Conservation (phyloP, 1,140 invertebrate species). For the Gonatopus flavifemur region DNA sequence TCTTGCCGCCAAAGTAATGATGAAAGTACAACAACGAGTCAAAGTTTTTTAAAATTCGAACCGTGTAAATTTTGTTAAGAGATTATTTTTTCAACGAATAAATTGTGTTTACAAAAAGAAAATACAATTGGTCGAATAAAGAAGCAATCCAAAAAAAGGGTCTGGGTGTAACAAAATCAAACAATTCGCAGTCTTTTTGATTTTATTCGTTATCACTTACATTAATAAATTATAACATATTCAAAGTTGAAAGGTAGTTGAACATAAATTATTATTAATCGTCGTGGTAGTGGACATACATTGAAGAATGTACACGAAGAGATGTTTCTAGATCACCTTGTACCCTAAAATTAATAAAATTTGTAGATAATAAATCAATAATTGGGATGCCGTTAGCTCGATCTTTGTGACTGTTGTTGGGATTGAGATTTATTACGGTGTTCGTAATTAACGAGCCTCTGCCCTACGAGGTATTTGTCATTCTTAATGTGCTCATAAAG, state of each 20-base stretch:
- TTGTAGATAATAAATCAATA: too few relatives aligned
- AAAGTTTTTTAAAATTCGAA: too few relatives aligned
- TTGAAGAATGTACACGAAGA: conserved; percentile 46
- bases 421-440: conserved; percentile 67
- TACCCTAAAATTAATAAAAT: conserved; percentile 2
- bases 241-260: conserved; percentile 34
- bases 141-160: too few relatives aligned
- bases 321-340: conserved; percentile 29
- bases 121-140: too few relatives aligned
- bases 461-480: conserved; percentile 96
- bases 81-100: too few relatives aligned
- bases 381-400: conserved; percentile 39
- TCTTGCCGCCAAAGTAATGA: conserved; percentile 26
- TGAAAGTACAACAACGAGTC: too few relatives aligned
- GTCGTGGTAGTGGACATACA: conserved; percentile 14
- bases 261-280: conserved; percentile 31
- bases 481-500: conserved; percentile 99
- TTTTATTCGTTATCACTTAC: conserved; percentile 42
- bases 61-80: too few relatives aligned
- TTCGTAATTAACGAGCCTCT: conserved; percentile 94
- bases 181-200: conserved; percentile 47
- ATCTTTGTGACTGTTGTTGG: conserved; percentile 48
- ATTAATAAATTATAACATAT: conserved; percentile 47
- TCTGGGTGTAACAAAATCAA: too few relatives aligned
- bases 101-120: too few relatives aligned